Conservation (phyloP, 2,113 vertebrate species). For the Todiramphus chloris region DNA sequence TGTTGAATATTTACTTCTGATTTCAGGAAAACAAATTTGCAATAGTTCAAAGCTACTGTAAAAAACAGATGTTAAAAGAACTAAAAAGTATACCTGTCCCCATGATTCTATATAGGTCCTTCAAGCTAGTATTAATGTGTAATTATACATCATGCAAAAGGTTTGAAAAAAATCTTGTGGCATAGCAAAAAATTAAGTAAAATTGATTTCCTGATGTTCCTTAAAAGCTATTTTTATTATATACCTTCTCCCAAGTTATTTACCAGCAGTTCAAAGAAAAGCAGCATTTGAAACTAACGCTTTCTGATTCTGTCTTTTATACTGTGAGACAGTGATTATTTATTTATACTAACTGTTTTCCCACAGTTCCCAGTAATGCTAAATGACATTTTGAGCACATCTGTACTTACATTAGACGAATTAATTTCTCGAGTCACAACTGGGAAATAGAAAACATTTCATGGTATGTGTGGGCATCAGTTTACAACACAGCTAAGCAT, state of each 20-base stretch:
- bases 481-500: not conserved
- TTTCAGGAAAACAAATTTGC: not conserved
- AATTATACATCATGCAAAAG: not conserved
- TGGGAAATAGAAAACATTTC: not conserved
- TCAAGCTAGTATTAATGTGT: not conserved
- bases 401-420: not conserved
- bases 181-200: not conserved
- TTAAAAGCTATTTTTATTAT: not conserved
- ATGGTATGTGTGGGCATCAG: not conserved
- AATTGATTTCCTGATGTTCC: not conserved
- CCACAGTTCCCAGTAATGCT: not conserved
- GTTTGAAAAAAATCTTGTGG: not conserved
- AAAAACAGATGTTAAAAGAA: not conserved
- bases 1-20: slow-evolving; percentile 2
- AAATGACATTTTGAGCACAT: slow-evolving; percentile 55
- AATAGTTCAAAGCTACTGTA: not conserved
- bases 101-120: not conserved
- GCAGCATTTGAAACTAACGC: not conserved
- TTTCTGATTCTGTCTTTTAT: not conserved
- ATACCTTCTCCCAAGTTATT: not conserved
- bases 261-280: not conserved
- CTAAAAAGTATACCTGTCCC: not conserved
- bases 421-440: not conserved
- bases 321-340: not conserved
- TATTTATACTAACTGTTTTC: slow-evolving; percentile 33